These are phyloP conservation scores for Dicranocentrus wangi DNA, from an alignment of 2,888 invertebrate genomes.

Conservation along the genomic window DNA sequence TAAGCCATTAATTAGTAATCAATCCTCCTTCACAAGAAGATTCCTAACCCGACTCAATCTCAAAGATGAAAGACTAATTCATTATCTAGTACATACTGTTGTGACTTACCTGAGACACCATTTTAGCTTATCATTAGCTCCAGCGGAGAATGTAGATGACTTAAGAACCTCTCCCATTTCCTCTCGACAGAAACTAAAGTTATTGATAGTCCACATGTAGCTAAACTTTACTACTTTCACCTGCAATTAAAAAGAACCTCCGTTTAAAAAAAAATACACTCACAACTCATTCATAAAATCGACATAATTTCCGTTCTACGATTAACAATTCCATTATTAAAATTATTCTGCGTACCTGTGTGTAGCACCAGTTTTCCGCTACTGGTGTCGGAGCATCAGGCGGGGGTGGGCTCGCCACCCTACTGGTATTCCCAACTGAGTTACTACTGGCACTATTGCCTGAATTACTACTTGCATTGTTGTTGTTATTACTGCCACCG, in stretches of 20 bases:
- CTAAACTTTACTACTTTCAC: slow-evolving; percentile 99
- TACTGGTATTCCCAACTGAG: slow-evolving; percentile 52
- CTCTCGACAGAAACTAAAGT: slow-evolving; percentile 99
- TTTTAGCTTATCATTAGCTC: slow-evolving; percentile 99
- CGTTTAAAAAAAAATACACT: too few relatives aligned
- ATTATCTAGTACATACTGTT: not conserved
- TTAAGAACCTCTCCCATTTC: slow-evolving; percentile 99
- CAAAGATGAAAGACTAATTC: not conserved
- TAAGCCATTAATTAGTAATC: slow-evolving; percentile 72
- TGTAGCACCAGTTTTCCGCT: slow-evolving; percentile 99
- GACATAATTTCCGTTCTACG: too few relatives aligned
- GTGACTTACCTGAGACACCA: slow-evolving; percentile 79
- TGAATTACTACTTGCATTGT: slow-evolving; percentile 53
- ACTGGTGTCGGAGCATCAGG: slow-evolving; percentile 97
- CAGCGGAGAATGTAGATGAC: slow-evolving; percentile 99
- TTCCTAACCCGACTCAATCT: not conserved
- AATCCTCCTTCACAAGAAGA: not conserved
- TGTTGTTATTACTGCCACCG: slow-evolving; percentile 42
- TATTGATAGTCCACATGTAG: slow-evolving; percentile 99
- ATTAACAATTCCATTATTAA: too few relatives aligned
- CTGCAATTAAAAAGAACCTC: slow-evolving; percentile 79
- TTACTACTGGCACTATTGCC: slow-evolving; percentile 52
- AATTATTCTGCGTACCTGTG: slow-evolving; percentile 89
- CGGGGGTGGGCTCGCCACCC: slow-evolving; percentile 81
- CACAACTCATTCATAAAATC: too few relatives aligned